Evolutionary conservation across 2,888 invertebrate species (phyloP).

Genomic region (Ornithoptera priamus): DNA sequence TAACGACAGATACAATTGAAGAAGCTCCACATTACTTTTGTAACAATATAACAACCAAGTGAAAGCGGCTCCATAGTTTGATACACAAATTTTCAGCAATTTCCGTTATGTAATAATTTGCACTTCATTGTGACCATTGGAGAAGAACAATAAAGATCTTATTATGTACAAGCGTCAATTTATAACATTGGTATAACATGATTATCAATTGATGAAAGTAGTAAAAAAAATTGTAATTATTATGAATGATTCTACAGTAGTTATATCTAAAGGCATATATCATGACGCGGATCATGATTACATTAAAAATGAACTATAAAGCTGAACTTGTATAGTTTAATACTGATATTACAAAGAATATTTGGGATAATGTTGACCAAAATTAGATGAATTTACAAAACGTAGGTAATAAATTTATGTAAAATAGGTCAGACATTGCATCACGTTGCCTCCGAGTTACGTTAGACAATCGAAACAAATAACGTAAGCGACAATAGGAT

Average conservation of each 20-base stretch:
- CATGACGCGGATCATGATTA: not conserved
- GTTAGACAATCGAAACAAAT: slow-evolving; percentile 31
- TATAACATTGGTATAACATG: no score
- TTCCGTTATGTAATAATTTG: not conserved
- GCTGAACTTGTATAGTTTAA: not conserved
- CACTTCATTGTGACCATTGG: no score
- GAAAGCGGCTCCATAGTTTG: not conserved
- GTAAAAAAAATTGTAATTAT: no score
- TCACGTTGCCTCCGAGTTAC: slow-evolving; percentile 31
- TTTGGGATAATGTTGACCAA: not conserved
- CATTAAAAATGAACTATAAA: not conserved
- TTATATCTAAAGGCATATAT: no score
- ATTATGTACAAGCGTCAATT: no score
- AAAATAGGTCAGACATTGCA: slow-evolving; percentile 37
- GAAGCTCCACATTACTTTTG: not conserved
- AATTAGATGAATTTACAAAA: not conserved
- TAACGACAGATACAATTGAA: not conserved
- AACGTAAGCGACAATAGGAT: slow-evolving; percentile 27
- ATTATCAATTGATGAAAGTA: no score
- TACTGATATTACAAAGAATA: not conserved
- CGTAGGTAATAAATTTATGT: slow-evolving; percentile 1
- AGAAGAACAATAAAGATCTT: no score
- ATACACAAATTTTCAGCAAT: not conserved
- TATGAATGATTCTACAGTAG: no score
- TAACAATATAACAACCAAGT: not conserved